Evolutionary conservation across 1,140 invertebrate species (phyloP), one percentile per base, ranked within the genome.

Genomic region (Aphelinus certus): DNA sequence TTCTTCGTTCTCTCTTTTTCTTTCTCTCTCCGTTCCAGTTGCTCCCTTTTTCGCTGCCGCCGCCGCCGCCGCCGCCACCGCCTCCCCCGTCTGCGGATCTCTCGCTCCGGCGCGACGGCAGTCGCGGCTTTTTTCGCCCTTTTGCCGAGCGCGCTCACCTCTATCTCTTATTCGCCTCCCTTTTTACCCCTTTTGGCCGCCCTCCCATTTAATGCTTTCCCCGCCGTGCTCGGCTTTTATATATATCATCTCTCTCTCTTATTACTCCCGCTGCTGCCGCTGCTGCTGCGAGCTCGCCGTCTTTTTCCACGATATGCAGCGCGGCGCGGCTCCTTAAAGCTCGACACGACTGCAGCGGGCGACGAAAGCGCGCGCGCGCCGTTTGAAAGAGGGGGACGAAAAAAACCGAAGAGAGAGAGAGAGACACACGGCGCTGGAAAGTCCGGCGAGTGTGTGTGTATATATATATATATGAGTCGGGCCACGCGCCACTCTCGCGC

Each of bases 121-220:
- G 26, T 71, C 63, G 62, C 63, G 58, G 63, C 63, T 47, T 7
- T 58, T 73, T 65, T 56, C 5, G 10, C 53, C 64, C 45, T 64
- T 71, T 56, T 57, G 51, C 61, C 48, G n/a, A 49, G 46, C 70
- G 51, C 51, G 63, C 49, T 63, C 46, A 61, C 48, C 53, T 71
- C 57, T 71, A 47, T 64, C 62, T 71, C 53, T 56, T 64, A 56
- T 71, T 63, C 62, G 42, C 53, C 26, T 56, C 68, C 7, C 45
- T 67, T 74, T 73, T 73, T 60, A 51, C 63, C 71, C 64, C 48
- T 67, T 73, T 67, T 61, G 42, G 48, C n/a, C 65, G 55, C n/a
- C 46, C 53, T 65, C 53, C 47, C 62, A 64, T 72, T 72, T 72
- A 57, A 26, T 70, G 47, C 26, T 43, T 43, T 51, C 51, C 45